These are phyloP conservation scores for Euglossa dilemma DNA, from an alignment of 1,140 invertebrate species.

Conservation along the genomic window DNA sequence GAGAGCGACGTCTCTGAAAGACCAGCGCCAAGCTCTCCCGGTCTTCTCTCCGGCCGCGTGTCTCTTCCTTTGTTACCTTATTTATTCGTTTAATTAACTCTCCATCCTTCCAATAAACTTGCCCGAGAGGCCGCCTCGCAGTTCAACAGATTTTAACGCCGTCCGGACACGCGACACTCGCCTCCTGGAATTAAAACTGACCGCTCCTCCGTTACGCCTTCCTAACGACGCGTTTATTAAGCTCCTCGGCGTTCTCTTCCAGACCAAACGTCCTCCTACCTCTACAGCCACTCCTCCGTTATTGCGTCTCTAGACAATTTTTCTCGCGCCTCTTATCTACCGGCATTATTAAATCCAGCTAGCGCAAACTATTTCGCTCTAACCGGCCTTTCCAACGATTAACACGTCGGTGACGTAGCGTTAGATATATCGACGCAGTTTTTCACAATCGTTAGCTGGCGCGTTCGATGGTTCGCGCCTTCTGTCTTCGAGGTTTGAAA, in stretches of 20 bases:
- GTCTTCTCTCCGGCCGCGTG: background rate
- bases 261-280: background rate
- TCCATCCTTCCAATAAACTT: slow-evolving; percentile 73
- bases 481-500: too few species aligned
- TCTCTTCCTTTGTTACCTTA: slow-evolving; percentile 75
- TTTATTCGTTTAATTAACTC: slow-evolving; percentile 81
- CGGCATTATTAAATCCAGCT: background rate
- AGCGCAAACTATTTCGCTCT: too few species aligned
- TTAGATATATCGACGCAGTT: too few species aligned
- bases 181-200: slow-evolving; percentile 63
- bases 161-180: slow-evolving; percentile 69
- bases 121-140: slow-evolving; percentile 37
- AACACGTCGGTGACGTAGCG: background rate
- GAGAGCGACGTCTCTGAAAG: slow-evolving; percentile 56
- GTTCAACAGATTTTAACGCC: slow-evolving; percentile 72
- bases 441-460: too few species aligned
- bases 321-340: too few species aligned
- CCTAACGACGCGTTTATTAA: slow-evolving; percentile 41
- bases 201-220: slow-evolving; percentile 14
- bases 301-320: background rate
- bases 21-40: slow-evolving; percentile 41
- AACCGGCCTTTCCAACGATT: background rate
- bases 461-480: too few species aligned
- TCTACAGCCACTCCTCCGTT: background rate
- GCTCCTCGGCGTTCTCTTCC: background rate